Conservation (phyloP, 1,140 invertebrate genomes). For the Phymorhynchus buccinoides region DNA sequence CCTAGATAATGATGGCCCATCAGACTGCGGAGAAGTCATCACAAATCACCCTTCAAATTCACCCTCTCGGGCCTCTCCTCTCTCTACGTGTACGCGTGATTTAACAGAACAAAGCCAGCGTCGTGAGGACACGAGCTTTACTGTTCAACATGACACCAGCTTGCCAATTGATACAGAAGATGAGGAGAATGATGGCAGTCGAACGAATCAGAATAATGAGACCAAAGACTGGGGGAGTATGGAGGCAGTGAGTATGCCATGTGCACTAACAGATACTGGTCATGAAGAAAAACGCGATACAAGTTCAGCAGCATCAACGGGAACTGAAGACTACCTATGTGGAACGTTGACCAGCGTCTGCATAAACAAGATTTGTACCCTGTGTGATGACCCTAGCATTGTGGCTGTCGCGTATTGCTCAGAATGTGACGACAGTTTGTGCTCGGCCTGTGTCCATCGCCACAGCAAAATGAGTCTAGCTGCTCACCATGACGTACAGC, state of each 20-base stretch:
- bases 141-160: not conserved
- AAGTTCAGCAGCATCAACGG: not conserved
- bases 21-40: not conserved
- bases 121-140: not conserved
- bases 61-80: not conserved
- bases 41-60: not conserved
- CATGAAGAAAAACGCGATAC: not conserved
- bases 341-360: not conserved
- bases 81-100: not conserved
- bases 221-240: too few relatives aligned
- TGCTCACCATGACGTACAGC: conserved; percentile 27
- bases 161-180: not conserved
- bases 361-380: conserved; percentile 18
- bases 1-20: not conserved
- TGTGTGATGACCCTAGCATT: conserved; percentile 26
- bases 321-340: not conserved
- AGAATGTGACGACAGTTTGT: conserved; percentile 40
- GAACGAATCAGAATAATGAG: not conserved
- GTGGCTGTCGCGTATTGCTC: conserved; percentile 30
- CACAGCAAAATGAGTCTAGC: conserved; percentile 33
- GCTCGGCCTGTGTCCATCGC: conserved; percentile 30
- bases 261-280: not conserved
- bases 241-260: not conserved
- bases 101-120: not conserved
- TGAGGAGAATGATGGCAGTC: not conserved